Evolutionary conservation across 2,888 invertebrate genomes (phyloP), one percentile per base, ranked within the genome.

Genomic region (Hoplodrina blanda): DNA sequence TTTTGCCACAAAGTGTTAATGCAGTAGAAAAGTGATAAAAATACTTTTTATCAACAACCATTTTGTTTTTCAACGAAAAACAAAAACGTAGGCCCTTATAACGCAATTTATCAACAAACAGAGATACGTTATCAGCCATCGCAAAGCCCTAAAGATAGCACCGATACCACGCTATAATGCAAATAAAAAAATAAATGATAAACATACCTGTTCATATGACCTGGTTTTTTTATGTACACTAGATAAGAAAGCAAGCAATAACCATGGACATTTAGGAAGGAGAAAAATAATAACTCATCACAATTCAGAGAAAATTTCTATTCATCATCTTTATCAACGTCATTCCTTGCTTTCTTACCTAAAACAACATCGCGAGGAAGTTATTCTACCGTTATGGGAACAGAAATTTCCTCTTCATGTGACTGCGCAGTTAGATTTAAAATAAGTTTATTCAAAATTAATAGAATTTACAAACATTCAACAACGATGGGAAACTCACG

Each of bases 231-330:
- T 91, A 86, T 92, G 87, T 91, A 89, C 88, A 90, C 82, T 81
- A 92, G 95, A 95, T 96, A 96, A 95, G 95, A 95, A 96, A 96
- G 96, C 96, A 95, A 95, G 96, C 82, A 94, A 94, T 93, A 93
- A 93, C 85, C 85, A 88, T 82, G 84, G 72, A 84, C 73, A 83
- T 87, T 87, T 83, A 86, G 81, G 85, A 84, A 83, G 78, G 37
- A 82, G 76, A 56, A 82, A 83, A 88, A 88, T 90, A 90, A 90
- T 90, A 93, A 92, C 89, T 80, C 89, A 93, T 91, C 93, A 95
- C 94, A 87, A 81, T 88, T 82, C 86, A 91, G 95, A 95, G 95
- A 96, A 96, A 96, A 96, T 95, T 96, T 96, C 96, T 94, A 96
- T 96, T 95, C 95, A 94, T 93, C 93, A 77, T 76, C 63, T 84